phyloP scores from a whole-genome alignment of 2,888 invertebrate genomes.

The Azorinus chamasolen region DNA sequence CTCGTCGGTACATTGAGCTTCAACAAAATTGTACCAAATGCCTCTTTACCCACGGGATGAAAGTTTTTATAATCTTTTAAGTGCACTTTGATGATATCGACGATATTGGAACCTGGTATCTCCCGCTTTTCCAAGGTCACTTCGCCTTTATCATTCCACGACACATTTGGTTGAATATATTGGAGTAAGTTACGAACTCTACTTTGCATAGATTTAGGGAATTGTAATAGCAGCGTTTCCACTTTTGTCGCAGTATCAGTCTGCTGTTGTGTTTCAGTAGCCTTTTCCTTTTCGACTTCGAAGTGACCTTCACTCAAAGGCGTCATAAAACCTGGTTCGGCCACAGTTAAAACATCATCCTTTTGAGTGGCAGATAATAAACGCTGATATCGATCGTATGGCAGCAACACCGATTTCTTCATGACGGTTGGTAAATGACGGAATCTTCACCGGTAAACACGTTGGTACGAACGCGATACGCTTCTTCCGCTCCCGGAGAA shows the following conservation, averaged over 20 bases:
- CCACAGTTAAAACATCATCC: constrained; percentile 27
- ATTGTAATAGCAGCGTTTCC: constrained; percentile 3
- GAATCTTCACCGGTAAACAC: constrained; percentile 28
- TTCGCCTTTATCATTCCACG: constrained; percentile 39
- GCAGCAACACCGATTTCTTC: constrained; percentile 17
- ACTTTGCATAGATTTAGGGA: constrained; percentile 25
- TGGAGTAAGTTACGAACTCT: constrained; percentile 2
- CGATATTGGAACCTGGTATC: constrained; percentile 33
- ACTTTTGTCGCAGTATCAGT: no score
- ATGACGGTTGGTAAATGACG: constrained; percentile 18
- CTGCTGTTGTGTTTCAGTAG: no score
- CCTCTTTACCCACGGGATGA: constrained; percentile 3
- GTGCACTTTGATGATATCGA: constrained; percentile 41
- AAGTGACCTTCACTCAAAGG: no score
- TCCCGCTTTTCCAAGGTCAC: constrained; percentile 4
- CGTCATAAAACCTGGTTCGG: no score
- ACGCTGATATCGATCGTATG: constrained; percentile 22
- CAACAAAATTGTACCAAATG: no score
- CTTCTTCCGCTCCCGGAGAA: constrained; percentile 16
- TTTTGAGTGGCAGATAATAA: constrained; percentile 1
- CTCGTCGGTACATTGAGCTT: constrained; percentile 31
- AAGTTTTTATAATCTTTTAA: constrained; percentile 40
- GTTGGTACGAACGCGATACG: constrained; percentile 17
- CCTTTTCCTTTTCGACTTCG: no score
- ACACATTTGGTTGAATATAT: constrained; percentile 10